Evolutionary conservation across 2,113 vertebrate species (phyloP).

Genomic region (Rafetus swinhoei): DNA sequence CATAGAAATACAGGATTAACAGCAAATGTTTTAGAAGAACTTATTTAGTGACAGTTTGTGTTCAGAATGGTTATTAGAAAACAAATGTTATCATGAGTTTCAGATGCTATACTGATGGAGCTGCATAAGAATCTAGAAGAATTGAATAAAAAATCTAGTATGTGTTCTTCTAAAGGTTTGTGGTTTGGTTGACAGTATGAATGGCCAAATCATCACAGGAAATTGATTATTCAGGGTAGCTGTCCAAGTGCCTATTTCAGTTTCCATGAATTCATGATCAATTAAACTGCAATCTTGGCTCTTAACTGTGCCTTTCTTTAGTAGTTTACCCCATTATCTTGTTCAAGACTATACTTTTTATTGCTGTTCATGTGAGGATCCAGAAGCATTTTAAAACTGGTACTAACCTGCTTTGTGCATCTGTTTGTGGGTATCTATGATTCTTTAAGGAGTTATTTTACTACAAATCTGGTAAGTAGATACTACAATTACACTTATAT

Average conservation of each 20-base stretch:
- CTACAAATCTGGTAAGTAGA: not conserved
- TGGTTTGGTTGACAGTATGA: not conserved
- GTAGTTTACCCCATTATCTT: not conserved
- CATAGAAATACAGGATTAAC: not conserved
- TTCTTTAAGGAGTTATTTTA: not conserved
- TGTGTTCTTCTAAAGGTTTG: not conserved
- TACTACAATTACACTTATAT: not conserved
- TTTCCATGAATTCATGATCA: not conserved
- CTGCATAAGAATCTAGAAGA: not conserved
- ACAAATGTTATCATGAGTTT: not conserved
- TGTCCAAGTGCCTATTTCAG: not conserved
- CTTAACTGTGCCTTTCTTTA: not conserved
- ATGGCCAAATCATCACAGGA: not conserved
- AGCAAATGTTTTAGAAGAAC: not conserved
- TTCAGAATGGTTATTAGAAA: not conserved
- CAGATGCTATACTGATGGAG: not conserved
- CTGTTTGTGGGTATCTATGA: not conserved
- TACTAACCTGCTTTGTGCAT: not conserved
- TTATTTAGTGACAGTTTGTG: not conserved
- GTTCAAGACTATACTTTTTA: not conserved
- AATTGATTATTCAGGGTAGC: not conserved
- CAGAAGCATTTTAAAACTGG: not conserved
- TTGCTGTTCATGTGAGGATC: not conserved
- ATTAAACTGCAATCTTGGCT: not conserved
- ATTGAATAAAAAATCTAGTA: not conserved